Percentiles rank a stretch among this genome's conserved stretches.
phyloP scores from a whole-genome alignment of 2,888 invertebrate genomes.

The Pardosa pseudoannulata region DNA sequence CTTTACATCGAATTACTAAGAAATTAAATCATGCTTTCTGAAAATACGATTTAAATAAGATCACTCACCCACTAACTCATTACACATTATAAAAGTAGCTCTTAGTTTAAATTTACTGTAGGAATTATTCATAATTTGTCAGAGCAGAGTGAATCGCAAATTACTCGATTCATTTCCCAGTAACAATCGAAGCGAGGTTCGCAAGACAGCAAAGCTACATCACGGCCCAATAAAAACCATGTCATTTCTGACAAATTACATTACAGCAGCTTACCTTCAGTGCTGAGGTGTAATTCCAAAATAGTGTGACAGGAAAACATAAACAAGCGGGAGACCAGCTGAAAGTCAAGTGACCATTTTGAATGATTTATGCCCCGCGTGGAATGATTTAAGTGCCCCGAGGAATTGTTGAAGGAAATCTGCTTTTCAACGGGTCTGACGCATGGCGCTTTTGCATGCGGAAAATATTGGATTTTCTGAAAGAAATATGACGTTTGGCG shows the following conservation, averaged over 20 bases:
- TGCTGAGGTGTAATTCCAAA: not conserved
- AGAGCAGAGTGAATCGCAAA: too few relatives aligned
- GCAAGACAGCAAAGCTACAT: too few relatives aligned
- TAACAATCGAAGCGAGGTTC: too few relatives aligned
- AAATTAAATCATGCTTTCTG: too few relatives aligned
- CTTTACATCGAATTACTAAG: too few relatives aligned
- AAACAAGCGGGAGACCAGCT: not conserved
- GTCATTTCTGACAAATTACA: not conserved
- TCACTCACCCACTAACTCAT: too few relatives aligned
- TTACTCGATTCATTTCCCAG: too few relatives aligned
- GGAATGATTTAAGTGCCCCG: constrained; percentile 2
- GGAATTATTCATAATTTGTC: too few relatives aligned
- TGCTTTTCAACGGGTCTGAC: not conserved
- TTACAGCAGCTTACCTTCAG: not conserved
- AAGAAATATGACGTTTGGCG: not conserved
- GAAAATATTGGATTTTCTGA: constrained; percentile 9
- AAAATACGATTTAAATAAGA: too few relatives aligned
- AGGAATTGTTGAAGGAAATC: not conserved
- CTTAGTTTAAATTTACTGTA: too few relatives aligned
- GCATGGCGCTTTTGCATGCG: not conserved
- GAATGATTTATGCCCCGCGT: not conserved
- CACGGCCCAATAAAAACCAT: not conserved
- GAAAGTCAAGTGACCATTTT: constrained; percentile 10
- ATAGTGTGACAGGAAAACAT: constrained; percentile 1
- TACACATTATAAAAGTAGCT: too few relatives aligned